Conservation (phyloP, 2,888 invertebrate genomes). For the Dynastes tityus region DNA sequence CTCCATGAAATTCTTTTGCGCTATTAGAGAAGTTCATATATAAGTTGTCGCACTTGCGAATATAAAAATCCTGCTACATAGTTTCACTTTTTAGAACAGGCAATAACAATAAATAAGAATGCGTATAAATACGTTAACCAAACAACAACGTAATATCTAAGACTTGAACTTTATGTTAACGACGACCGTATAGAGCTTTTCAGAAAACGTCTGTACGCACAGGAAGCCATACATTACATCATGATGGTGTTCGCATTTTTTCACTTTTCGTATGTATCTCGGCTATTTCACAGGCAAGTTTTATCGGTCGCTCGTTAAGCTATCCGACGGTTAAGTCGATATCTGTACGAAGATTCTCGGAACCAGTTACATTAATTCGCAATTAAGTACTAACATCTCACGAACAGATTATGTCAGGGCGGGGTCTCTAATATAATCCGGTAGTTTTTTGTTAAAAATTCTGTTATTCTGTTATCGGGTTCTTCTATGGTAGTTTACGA, state of each 20-base stretch:
- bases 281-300: background rate
- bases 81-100: background rate
- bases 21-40: too few species aligned
- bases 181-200: background rate
- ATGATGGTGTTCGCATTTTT: background rate
- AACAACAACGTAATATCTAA: background rate
- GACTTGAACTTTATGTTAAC: background rate
- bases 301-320: background rate
- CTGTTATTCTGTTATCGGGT: too few species aligned
- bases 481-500: too few species aligned
- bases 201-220: background rate
- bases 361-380: slow-evolving; percentile 23
- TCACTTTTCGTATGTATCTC: background rate
- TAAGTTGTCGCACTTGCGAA: background rate
- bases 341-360: background rate
- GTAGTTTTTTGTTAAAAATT: too few species aligned
- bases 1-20: too few species aligned
- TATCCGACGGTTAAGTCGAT: background rate
- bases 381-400: slow-evolving; percentile 17
- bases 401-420: background rate
- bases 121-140: background rate
- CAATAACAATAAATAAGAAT: background rate
- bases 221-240: slow-evolving; percentile 1
- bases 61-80: background rate
- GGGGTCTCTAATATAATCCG: background rate